A percentile compares a stretch with the other conserved stretches of the same genome.
Evolutionary conservation across 2,888 invertebrate genomes (phyloP).

Genomic region (Sphaeridia pumilis): DNA sequence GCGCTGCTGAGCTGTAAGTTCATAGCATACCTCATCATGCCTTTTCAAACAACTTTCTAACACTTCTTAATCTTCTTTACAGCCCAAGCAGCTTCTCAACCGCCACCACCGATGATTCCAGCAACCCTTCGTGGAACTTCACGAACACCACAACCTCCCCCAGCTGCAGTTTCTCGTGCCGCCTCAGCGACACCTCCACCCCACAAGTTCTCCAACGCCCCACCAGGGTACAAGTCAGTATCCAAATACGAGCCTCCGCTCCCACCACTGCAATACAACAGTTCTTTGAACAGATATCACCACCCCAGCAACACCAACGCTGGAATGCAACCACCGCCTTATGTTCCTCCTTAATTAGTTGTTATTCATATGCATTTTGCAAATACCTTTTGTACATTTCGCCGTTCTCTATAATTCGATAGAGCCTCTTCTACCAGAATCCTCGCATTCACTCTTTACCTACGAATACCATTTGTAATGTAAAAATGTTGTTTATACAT

Average conservation of each 20-base stretch:
- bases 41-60: too few relatives aligned
- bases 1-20: constrained; percentile 24
- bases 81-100: constrained; percentile 1
- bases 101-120: too few relatives aligned
- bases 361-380: too few relatives aligned
- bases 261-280: constrained; percentile 50
- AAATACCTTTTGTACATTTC: too few relatives aligned
- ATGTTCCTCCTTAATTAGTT: constrained; percentile 92
- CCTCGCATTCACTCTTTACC: too few relatives aligned
- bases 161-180: constrained; percentile 1
- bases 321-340: constrained; percentile 62
- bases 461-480: too few relatives aligned
- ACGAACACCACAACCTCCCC: constrained; percentile 18
- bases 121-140: constrained; percentile 11
- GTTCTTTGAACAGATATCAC: constrained; percentile 11
- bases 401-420: too few relatives aligned
- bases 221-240: constrained; percentile 39
- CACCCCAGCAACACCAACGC: constrained; percentile 4
- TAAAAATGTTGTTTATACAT: too few relatives aligned
- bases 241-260: constrained; percentile 87
- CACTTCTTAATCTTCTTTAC: too few relatives aligned
- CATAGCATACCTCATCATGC: too few relatives aligned
- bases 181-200: constrained; percentile 30
- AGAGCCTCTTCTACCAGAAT: too few relatives aligned
- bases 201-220: constrained; percentile 20